Base-by-base conservation (phyloP, 37 sponge, comb jelly and placozoan species). In the Halisarca cf. caerulea region DNA sequence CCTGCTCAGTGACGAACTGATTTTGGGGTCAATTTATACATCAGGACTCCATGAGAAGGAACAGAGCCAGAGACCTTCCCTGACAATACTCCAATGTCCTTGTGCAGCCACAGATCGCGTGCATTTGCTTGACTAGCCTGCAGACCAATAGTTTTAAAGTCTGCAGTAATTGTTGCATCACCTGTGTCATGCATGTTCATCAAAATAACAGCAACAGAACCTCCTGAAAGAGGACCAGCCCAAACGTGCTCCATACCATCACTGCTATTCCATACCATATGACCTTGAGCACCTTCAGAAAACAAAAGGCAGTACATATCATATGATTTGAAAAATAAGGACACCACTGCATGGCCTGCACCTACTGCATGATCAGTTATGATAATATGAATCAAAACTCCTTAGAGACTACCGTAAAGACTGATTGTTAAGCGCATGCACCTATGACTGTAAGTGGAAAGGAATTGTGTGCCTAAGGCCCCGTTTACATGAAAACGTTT, bases 31-130 rank as follows among this genome's bases (percentile, higher is more conserved):
- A 91, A 21, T 51, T 75, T 82, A 75, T 81, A 91, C 84, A 92
- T 83, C 43, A 58, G 86, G 0, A 90, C 91, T 81, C 89, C 91
- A 85, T 94, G 94, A 32, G 85, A 79, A 0, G 80, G 81, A 14
- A 90, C 91, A 41, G 21, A 53, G 18, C 86, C 73, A 7, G 84
- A 83, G 14, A 94, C 70, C 79, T 64, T 79, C 33, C 75, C 87
- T 4, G 58, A 60, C 47, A 78, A 44, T 9, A 44, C 83, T 2
- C 91, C 94, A 58, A 88, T 14, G n/a, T 86, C 82, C 38, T 86
- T 80, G 71, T 86, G 84, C 24, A 40, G 68, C 95, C 95, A 94
- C 6, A 94, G 59, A 54, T 94, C 95, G 24, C 84, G 51, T 60
- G 88, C 92, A 32, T 32, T 0, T 34, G 78, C 86, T 30, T 69